Evolutionary conservation across 1,140 invertebrate species (phyloP).

Genomic region (Aphidius gifuensis): DNA sequence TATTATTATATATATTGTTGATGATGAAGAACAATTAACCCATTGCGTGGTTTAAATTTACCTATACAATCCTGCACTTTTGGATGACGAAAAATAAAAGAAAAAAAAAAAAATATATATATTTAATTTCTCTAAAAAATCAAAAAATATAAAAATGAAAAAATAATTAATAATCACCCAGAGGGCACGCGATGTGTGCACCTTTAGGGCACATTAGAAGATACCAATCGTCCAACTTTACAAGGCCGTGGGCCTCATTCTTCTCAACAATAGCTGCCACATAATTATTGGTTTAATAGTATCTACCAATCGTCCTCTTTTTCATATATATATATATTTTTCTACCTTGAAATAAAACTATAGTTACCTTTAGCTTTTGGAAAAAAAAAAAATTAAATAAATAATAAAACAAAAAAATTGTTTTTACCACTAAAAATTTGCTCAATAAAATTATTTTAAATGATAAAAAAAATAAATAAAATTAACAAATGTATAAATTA

Average conservation of each 20-base stretch:
- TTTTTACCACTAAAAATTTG: too few relatives aligned
- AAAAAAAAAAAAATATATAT: slow-evolving; percentile 1
- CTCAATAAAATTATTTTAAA: too few relatives aligned
- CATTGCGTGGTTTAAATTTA: background rate
- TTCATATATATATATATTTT: background rate
- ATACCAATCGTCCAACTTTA: slow-evolving; percentile 5
- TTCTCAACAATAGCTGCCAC: slow-evolving; percentile 5
- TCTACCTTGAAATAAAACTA: background rate
- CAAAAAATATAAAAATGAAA: background rate
- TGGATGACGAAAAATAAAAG: background rate
- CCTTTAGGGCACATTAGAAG: slow-evolving; percentile 6
- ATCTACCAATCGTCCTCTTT: slow-evolving; percentile 12
- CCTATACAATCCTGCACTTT: background rate
- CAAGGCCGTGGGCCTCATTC: slow-evolving; percentile 5
- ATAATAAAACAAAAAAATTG: too few relatives aligned
- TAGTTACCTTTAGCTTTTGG: too few relatives aligned
- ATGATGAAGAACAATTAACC: too few relatives aligned
- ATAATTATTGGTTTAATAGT: slow-evolving; percentile 33
- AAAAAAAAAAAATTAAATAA: too few relatives aligned
- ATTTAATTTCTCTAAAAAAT: too few relatives aligned
- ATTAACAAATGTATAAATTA: too few relatives aligned
- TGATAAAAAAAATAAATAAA: too few relatives aligned
- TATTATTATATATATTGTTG: too few relatives aligned
- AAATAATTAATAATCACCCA: too few relatives aligned
- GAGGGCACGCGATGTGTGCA: slow-evolving; percentile 5